phyloP scores from a whole-genome alignment of 2,888 invertebrate species.

The Gasteruption jaculator region DNA sequence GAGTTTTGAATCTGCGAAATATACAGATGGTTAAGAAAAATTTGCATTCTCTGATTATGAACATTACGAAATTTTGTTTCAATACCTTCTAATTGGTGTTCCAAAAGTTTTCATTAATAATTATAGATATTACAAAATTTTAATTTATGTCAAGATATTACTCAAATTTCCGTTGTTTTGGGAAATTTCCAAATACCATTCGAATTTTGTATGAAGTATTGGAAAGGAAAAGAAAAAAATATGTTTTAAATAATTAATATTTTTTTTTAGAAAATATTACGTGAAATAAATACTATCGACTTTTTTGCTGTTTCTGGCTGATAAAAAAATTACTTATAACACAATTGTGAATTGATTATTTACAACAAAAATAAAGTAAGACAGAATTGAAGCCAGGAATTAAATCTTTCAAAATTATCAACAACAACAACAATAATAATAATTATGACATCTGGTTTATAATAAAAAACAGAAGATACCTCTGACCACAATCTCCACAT shows the following conservation, averaged over 20 bases:
- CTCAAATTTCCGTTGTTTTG: no score
- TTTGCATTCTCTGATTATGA: not conserved
- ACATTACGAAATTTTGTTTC: no score
- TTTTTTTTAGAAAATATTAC: no score
- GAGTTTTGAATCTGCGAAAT: slow-evolving; percentile 55
- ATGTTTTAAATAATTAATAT: no score
- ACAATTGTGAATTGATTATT: not conserved
- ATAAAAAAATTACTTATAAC: not conserved
- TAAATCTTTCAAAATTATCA: no score
- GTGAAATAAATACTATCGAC: not conserved
- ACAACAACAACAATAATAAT: not conserved
- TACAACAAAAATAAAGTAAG: slow-evolving; percentile 20
- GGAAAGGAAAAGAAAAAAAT: no score
- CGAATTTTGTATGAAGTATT: no score
- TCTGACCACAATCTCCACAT: slow-evolving; percentile 52
- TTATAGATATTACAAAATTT: no score
- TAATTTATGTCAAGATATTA: no score
- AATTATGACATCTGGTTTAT: not conserved
- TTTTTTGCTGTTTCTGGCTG: not conserved
- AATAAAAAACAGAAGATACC: slow-evolving; percentile 27
- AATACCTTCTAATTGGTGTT: no score
- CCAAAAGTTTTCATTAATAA: no score
- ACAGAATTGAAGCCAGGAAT: not conserved
- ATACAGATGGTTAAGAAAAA: slow-evolving; percentile 5
- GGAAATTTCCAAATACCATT: no score